Evolutionary conservation across 2,797 vertebrate species (phyloP).

Genomic region (Spheniscus humboldti): DNA sequence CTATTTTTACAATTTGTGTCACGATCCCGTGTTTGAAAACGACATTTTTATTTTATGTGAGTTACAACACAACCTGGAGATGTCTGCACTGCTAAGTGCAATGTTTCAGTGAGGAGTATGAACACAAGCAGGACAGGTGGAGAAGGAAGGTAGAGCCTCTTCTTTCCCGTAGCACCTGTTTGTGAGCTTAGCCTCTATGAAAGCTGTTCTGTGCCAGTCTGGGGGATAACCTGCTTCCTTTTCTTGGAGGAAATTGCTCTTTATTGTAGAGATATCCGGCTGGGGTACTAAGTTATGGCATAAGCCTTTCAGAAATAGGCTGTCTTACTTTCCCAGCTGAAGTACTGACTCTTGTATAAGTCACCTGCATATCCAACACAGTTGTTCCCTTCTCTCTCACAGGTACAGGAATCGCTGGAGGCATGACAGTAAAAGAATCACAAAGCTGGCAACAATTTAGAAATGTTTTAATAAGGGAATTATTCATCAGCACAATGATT

Average conservation of each 20-base stretch:
- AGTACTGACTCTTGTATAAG: neutral
- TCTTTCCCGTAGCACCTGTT: neutral
- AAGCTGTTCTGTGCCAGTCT: neutral
- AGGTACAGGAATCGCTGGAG: conserved; percentile 49
- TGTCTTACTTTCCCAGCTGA: neutral
- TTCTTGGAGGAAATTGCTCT: neutral
- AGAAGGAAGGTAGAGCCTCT: neutral
- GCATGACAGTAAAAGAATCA: conserved; percentile 7
- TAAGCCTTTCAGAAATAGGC: neutral
- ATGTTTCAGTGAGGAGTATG: neutral
- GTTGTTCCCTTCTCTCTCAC: conserved; percentile 13
- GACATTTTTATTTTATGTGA: neutral
- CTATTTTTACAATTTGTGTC: conserved; percentile 7
- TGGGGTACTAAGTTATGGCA: neutral
- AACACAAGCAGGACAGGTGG: neutral
- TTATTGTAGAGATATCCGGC: neutral
- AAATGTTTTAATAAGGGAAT: neutral
- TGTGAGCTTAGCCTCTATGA: neutral
- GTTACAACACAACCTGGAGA: neutral
- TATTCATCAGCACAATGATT: conserved; percentile 48
- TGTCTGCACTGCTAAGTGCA: neutral
- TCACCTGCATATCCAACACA: neutral
- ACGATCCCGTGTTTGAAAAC: neutral
- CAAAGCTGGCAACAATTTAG: conserved; percentile 10
- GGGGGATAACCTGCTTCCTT: neutral